Evolutionary conservation across 2,888 invertebrate genomes (phyloP), one percentile per base, ranked within the genome.

Genomic region (Diarsia brunnea): DNA sequence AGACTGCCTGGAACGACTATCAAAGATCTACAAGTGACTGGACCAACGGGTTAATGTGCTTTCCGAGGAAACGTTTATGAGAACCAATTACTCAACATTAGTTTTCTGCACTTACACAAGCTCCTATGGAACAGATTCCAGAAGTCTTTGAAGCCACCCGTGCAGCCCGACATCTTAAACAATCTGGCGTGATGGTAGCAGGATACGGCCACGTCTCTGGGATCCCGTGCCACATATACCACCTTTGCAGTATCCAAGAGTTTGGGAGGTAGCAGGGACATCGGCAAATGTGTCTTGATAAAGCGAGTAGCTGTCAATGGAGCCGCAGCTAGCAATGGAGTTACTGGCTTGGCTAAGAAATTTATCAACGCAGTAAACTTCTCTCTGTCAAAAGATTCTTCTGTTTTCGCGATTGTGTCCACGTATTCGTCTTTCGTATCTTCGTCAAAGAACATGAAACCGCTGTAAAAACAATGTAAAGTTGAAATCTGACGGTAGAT

Each of bases 151-250:
- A 98, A 97, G 84, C 97, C 96, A n/a, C 97, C n/a, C 1, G n/a
- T 84, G 85, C 97, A 97, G 0, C 97, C 97, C 83, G 97, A 96
- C 0, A 97, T 0, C 43, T 73, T 97, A 77, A 97, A 85, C 43
- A 88, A 61, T 95, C n/a, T 95, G 89, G 97, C 97, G 66, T 98
- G 96, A 90, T 98, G 97, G 90, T 97, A 98, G 90, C 97, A 98
- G 0, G 98, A 98, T 0, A 98, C 98, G 0, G 97, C 97, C 0
- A 98, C 98, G 91, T 98, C 98, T 93, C 98, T 98, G 0, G 98
- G 98, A 94, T 98, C 98, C 75, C 98, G 96, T 0, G 98, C 98
- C 0, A 98, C 97, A 89, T 98, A 98, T 68, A 98, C 97, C 2
- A 98, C 93, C 97, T 97, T 88, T 65, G 93, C 78, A 86, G 84